These are phyloP conservation scores for Caenorhabditis virilis DNA, from an alignment of 2,888 invertebrate genomes.

Conservation along the genomic window DNA sequence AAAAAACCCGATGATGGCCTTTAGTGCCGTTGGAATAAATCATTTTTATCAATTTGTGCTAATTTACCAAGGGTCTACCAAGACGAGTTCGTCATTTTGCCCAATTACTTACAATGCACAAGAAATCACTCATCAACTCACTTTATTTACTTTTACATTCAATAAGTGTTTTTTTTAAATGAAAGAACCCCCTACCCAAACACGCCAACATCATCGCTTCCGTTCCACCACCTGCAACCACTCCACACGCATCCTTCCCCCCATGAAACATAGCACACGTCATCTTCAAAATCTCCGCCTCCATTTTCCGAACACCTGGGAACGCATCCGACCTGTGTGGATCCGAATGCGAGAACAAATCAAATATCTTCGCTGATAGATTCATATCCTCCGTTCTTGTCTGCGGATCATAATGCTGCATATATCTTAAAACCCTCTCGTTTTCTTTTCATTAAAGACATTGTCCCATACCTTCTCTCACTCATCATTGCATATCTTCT, in stretches of 20 bases:
- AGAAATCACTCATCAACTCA: too few species aligned
- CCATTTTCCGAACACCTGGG: slow-evolving; percentile 76
- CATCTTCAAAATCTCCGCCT: slow-evolving; percentile 59
- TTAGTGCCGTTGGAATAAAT: too few species aligned
- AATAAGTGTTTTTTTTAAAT: too few species aligned
- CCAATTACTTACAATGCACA: too few species aligned
- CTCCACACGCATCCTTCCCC: slow-evolving; percentile 77
- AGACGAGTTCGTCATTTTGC: too few species aligned
- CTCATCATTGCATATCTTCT: slow-evolving; percentile 67
- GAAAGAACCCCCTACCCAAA: too few species aligned
- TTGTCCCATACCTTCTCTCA: slow-evolving; percentile 13
- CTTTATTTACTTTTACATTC: too few species aligned
- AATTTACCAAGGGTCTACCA: too few species aligned
- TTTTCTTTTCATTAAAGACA: background rate
- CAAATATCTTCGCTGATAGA: slow-evolving; percentile 72
- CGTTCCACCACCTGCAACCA: slow-evolving; percentile 92
- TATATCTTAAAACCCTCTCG: slow-evolving; percentile 23
- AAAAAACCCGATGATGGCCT: too few species aligned
- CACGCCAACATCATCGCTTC: slow-evolving; percentile 96
- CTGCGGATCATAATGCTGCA: slow-evolving; percentile 43
- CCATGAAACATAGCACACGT: slow-evolving; percentile 81
- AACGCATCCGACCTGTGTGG: slow-evolving; percentile 95
- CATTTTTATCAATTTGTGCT: too few species aligned
- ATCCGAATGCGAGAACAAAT: slow-evolving; percentile 88
- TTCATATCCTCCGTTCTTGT: slow-evolving; percentile 34